Evolutionary conservation across 2,888 invertebrate species (phyloP).

Genomic region (Stenodema calcarata): DNA sequence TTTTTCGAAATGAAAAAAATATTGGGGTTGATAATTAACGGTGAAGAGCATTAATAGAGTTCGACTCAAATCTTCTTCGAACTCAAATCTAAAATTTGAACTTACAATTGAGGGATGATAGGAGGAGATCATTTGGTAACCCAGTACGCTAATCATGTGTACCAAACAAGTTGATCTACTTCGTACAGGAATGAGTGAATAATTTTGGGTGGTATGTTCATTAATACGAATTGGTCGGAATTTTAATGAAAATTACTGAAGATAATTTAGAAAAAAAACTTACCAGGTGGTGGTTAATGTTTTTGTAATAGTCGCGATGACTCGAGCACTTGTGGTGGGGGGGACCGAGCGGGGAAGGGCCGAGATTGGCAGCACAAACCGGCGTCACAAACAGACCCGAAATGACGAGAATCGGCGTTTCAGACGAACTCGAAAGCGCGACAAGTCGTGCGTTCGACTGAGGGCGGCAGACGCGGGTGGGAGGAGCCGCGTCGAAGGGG

Average conservation of each 20-base stretch:
- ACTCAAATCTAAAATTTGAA: neutral
- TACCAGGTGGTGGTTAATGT: constrained; percentile 5
- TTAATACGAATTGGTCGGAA: too few species aligned
- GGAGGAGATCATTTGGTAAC: too few species aligned
- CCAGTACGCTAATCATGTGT: too few species aligned
- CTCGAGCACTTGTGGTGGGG: neutral
- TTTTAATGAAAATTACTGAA: too few species aligned
- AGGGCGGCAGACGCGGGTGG: neutral
- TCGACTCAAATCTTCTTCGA: constrained; percentile 24
- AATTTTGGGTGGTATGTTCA: too few species aligned
- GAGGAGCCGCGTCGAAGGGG: neutral
- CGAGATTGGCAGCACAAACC: constrained; percentile 20
- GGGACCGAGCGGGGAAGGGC: neutral
- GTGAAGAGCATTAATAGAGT: neutral
- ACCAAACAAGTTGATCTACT: too few species aligned
- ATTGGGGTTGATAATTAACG: too few species aligned
- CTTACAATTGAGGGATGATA: neutral
- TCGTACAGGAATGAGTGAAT: too few species aligned
- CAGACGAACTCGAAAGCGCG: neutral
- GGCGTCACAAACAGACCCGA: neutral
- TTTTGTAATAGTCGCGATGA: neutral
- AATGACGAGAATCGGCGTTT: neutral
- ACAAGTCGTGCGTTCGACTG: constrained; percentile 8
- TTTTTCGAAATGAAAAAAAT: too few species aligned
- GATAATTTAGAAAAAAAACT: neutral